These are phyloP conservation scores for Sclerurus mexicanus DNA, from an alignment of 2,113 vertebrate species.

Conservation along the genomic window DNA sequence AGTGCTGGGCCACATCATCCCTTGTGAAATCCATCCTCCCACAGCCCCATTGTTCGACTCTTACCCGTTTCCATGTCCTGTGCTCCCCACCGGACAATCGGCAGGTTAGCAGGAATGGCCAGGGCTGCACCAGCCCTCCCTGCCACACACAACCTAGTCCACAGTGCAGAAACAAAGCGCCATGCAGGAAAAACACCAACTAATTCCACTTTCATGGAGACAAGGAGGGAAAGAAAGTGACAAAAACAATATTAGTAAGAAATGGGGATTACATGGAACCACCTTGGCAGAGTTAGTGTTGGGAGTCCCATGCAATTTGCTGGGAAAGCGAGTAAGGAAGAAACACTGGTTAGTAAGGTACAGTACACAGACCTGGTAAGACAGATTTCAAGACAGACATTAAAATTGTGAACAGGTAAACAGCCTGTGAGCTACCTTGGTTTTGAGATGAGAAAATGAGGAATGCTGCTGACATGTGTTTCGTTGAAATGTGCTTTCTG, in stretches of 20 bases:
- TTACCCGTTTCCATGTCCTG: constrained; percentile 61
- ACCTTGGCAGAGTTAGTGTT: background rate
- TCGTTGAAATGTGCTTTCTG: constrained; percentile 35
- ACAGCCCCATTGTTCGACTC: background rate
- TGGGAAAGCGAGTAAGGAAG: constrained; percentile 36
- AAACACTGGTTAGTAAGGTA: constrained; percentile 35
- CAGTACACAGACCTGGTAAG: constrained; percentile 17
- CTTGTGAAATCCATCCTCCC: constrained; percentile 26
- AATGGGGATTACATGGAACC: background rate
- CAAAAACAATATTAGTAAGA: constrained; percentile 48
- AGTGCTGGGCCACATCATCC: background rate
- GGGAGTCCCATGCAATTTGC: constrained; percentile 40
- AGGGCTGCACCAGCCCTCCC: constrained; percentile 55
- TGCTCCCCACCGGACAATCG: constrained; percentile 39
- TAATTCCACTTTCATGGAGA: constrained; percentile 40
- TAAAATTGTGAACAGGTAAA: constrained; percentile 30
- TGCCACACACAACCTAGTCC: constrained; percentile 58
- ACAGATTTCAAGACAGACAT: constrained; percentile 46
- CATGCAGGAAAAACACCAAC: constrained; percentile 53
- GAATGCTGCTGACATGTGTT: background rate
- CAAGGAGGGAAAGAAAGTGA: constrained; percentile 39
- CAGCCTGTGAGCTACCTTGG: background rate
- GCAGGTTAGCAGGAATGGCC: constrained; percentile 41
- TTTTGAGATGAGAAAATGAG: constrained; percentile 10
- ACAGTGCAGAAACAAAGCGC: constrained; percentile 53